Base-by-base conservation (phyloP, 2,113 vertebrate species). In the Trinectes maculatus region DNA sequence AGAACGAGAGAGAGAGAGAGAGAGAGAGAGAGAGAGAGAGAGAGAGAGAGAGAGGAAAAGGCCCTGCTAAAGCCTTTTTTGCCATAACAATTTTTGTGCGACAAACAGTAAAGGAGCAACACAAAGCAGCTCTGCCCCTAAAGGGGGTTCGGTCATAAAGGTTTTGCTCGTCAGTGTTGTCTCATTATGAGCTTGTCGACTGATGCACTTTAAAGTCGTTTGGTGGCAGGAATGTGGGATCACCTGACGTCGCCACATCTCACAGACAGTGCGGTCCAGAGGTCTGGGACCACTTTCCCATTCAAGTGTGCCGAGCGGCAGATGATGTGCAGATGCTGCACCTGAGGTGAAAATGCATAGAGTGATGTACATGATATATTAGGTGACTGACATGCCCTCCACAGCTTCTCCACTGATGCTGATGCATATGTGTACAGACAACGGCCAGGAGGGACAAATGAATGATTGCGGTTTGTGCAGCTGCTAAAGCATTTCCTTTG, bases 81-180 rank as follows among this genome's bases (percentile, higher is more conserved):
- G 62, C 52, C 71, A 63, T 79, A 83, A 80, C 67, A 61, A 74
- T 80, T 87, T 68, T 76, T 72, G 66, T 78, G 56, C 84, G 71
- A 29, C 78, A 78, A 64, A 67, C 68, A 85, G 77, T 86, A 77
- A 82, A 74, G 59, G 63, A 86, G 85, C 72, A 58, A 26, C 37
- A 28, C 68, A 67, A 74, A 85, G n/a, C 52, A 64, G 70, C 55
- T 71, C 37, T 72, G 72, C 61, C 76, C 68, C 22, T 16, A 8
- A 64, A 84, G 80, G 43, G 80, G 43, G 46, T 52, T 48, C 43
- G 34, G 31, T 84, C 82, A 82, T 60, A 77, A 85, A 74, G 68
- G 46, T 66, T 39, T n/a, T 62, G 25, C 73, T 73, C 82, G 60
- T 80, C 79, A 79, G 24, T 47, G 63, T 74, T 66, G 75, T 71